These are phyloP conservation scores for Perizoma affinitatum DNA, from an alignment of 2,888 invertebrate genomes.

Conservation along the genomic window DNA sequence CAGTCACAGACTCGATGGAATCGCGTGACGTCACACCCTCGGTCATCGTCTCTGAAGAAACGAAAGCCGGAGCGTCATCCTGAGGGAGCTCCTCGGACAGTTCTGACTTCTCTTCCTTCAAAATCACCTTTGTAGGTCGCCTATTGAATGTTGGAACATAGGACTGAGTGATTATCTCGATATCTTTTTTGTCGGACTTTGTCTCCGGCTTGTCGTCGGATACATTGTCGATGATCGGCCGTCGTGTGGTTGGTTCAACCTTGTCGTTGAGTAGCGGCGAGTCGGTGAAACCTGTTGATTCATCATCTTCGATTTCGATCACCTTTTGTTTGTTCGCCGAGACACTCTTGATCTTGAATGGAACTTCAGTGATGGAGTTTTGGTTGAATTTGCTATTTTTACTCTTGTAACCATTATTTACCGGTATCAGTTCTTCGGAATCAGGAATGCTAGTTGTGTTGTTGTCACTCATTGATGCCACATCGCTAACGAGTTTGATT, in stretches of 20 bases:
- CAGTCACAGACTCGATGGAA: constrained; percentile 27
- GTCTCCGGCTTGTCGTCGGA: constrained; percentile 58
- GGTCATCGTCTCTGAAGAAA: constrained; percentile 46
- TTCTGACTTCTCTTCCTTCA: constrained; percentile 55
- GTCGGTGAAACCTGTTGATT: constrained; percentile 66
- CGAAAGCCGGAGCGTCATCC: constrained; percentile 34
- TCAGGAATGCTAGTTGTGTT: constrained; percentile 62
- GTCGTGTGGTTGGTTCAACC: constrained; percentile 69
- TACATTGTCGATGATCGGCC: constrained; percentile 75
- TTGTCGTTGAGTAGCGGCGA: constrained; percentile 68
- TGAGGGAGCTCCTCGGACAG: constrained; percentile 24
- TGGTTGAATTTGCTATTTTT: constrained; percentile 75
- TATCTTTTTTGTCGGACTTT: constrained; percentile 64
- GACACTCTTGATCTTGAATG: constrained; percentile 62
- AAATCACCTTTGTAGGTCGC: constrained; percentile 71
- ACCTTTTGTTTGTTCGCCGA: constrained; percentile 59
- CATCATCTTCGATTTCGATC: constrained; percentile 72
- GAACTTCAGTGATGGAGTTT: constrained; percentile 75
- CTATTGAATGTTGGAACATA: constrained; percentile 71
- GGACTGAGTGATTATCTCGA: constrained; percentile 72
- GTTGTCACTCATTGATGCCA: constrained; percentile 74
- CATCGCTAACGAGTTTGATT: constrained; percentile 74
- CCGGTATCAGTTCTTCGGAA: constrained; percentile 75
- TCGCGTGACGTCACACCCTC: constrained; percentile 29
- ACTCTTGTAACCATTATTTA: constrained; percentile 75